Conservation (phyloP, 2,113 vertebrate genomes). For the Psephotus haematonotus region DNA sequence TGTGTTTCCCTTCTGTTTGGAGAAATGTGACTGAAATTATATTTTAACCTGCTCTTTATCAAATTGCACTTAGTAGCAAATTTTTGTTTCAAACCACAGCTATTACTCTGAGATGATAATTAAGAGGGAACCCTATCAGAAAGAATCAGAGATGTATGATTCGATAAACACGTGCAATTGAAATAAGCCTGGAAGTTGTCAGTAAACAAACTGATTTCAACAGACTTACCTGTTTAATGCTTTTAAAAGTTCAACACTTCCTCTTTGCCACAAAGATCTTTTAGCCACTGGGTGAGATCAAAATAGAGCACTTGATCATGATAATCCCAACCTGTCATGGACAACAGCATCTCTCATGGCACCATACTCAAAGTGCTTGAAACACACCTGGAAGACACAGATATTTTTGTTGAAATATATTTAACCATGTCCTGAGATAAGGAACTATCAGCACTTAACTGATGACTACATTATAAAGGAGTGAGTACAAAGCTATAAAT, state of each 20-base stretch:
- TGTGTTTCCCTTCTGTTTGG: not conserved
- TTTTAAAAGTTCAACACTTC: constrained; percentile 65
- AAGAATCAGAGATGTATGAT: not conserved
- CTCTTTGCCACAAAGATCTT: constrained; percentile 45
- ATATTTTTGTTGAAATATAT: constrained; percentile 52
- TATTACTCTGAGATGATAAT: not conserved
- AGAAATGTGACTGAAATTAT: not conserved
- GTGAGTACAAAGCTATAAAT: not conserved
- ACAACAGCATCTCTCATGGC: constrained; percentile 67
- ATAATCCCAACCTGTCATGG: constrained; percentile 68
- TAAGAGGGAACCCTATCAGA: not conserved
- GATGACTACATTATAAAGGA: not conserved
- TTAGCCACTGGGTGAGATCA: constrained; percentile 66
- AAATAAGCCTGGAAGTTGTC: not conserved
- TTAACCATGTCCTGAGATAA: not conserved
- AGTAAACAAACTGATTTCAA: not conserved
- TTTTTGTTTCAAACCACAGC: not conserved
- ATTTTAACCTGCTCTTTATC: not conserved
- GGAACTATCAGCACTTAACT: not conserved
- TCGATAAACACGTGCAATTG: not conserved
- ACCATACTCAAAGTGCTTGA: constrained; percentile 41
- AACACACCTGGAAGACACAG: constrained; percentile 68
- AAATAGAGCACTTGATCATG: constrained; percentile 66
- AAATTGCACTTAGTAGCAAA: not conserved
- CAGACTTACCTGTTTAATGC: constrained; percentile 67